Evolutionary conservation across 2,888 invertebrate species (phyloP), one percentile per base, ranked within the genome.

Genomic region (Tyria jacobaeae): DNA sequence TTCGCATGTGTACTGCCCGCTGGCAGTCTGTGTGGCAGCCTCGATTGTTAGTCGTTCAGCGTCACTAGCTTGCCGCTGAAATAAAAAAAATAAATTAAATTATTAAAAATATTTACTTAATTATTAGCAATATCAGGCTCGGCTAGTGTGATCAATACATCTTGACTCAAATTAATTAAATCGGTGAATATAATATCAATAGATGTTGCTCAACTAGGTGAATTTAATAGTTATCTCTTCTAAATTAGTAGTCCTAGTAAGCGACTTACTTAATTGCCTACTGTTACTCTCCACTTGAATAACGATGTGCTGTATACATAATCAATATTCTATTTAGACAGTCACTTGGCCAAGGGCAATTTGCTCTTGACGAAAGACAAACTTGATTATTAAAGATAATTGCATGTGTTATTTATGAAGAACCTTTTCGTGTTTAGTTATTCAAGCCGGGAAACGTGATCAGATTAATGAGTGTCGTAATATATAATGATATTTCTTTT

Each of bases 1-100:
- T 79, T 97, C 96, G 81, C 97, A 97, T 47, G 95, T 95, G 83
- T 96, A 97, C 72, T 94, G 94, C 0, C 97, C 97, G 48, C 96
- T 95, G 27, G 96, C 95, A 60, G 95, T 95, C 69, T 95, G 92
- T 49, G 95, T 95, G 12, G 96, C 95, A 52, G 96, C 95, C 60
- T 94, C 91, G 71, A 97, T 91, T 14, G 96, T 95, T 24, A 97
- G 93, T 75, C 94, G 89, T 76, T 95, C 91, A 0, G 94, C 94
- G 60, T 93, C 88, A 4, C 87, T 92, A 54, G 79, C 84, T 15
- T 86, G 85, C 9, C 64, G 68, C 81, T 79, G 61, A 49, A 48
- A 10, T 12, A 62, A 27, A 66, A 57, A 37, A 44, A 12, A 34
- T 17, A 1, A 12, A 25, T n/a, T 4, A 3, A 14, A 21, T 27